phyloP scores from a whole-genome alignment of 2,797 vertebrate genomes.

The Schizopygopsis malacanthus region DNA sequence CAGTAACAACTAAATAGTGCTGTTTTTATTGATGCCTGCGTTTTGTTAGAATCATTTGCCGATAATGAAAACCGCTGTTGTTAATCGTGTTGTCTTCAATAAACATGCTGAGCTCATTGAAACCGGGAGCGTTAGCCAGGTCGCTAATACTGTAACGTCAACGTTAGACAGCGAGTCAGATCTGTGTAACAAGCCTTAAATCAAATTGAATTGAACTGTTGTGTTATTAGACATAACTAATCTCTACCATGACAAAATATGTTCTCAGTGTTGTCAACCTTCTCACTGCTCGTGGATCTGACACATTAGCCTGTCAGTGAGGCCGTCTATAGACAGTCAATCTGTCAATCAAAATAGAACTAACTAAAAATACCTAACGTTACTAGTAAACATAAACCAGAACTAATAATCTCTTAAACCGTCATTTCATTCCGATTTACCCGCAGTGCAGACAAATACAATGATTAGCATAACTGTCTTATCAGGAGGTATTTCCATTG shows the following conservation, averaged over 20 bases:
- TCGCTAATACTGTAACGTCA: slow-evolving; percentile 4
- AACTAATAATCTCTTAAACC: background rate
- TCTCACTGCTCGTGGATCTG: background rate
- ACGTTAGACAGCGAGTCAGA: background rate
- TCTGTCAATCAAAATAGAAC: background rate
- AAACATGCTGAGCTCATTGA: background rate
- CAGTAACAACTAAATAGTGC: background rate
- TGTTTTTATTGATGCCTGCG: background rate
- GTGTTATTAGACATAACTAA: background rate
- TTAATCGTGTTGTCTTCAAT: background rate
- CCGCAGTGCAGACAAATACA: background rate
- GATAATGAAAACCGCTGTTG: background rate
- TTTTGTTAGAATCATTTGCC: background rate
- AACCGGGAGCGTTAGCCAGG: background rate
- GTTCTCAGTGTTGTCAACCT: background rate
- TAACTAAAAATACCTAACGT: background rate
- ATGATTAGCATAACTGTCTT: background rate
- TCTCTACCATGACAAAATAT: background rate
- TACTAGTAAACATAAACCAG: background rate
- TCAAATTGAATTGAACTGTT: background rate
- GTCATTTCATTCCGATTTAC: background rate
- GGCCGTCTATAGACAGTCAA: background rate
- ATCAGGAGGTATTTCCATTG: background rate
- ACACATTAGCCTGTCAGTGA: background rate
- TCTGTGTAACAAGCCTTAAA: background rate